Percentiles rank a stretch among this genome's conserved stretches.
These are phyloP conservation scores for Martes flavigula DNA, from an alignment of 2,797 vertebrate species.

Conservation along the genomic window DNA sequence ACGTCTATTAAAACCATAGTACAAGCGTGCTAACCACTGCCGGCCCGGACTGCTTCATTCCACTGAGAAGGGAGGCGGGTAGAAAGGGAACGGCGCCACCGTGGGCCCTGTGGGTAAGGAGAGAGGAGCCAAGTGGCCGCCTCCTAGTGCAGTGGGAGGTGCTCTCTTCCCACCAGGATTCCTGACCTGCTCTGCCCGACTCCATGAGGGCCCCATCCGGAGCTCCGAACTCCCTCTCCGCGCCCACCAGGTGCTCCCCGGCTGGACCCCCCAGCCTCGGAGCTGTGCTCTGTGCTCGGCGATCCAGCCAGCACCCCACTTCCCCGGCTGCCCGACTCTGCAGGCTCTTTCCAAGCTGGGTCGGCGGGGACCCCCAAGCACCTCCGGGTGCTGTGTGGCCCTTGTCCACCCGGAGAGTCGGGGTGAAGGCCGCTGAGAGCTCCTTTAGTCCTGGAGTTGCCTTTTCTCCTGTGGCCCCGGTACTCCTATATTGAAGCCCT, in stretches of 20 bases:
- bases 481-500: background rate
- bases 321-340: background rate
- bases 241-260: rapidly evolving
- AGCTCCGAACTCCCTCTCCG: too few relatives aligned
- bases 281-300: rapidly evolving
- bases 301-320: too few relatives aligned
- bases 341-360: background rate
- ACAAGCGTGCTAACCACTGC: slow-evolving; percentile 74
- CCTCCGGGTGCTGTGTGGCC: background rate
- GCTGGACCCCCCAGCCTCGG: background rate
- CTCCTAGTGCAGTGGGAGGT: background rate
- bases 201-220: rapidly evolving
- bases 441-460: background rate
- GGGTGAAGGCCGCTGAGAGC: background rate
- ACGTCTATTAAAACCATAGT: slow-evolving; percentile 80
- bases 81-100: background rate
- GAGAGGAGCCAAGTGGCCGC: background rate
- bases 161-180: background rate
- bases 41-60: slow-evolving; percentile 69
- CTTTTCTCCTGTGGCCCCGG: background rate
- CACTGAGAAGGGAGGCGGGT: background rate
- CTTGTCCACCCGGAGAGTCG: background rate
- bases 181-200: background rate
- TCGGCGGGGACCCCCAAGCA: background rate
- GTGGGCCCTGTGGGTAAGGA: background rate